Evolutionary conservation across 2,797 vertebrate species (phyloP), one percentile per base, ranked within the genome.

Genomic region (Phalanger gymnotis): DNA sequence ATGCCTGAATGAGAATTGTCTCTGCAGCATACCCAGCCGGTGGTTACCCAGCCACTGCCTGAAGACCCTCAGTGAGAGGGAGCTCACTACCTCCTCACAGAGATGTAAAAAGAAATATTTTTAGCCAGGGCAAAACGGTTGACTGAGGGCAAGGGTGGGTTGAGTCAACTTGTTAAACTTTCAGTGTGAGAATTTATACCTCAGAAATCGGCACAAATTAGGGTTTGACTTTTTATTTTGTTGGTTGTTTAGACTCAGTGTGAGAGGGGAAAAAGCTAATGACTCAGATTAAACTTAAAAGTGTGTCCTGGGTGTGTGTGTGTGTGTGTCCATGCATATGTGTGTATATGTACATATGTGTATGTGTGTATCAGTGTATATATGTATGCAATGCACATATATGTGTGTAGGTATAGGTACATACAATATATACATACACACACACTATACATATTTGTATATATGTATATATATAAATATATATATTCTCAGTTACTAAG

Each of bases 311-410:
- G 34, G 14, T 34, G 5, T 61, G 13, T 61, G 0, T 34, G 11
- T 34, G 31, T 14, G 1, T 12, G 13, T 31, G 5, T 0, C 0
- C 11, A 3, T 58, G 6, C 27, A 27, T 6, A 27, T 31, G 10
- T 66, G 3, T 66, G 14, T 54, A 16, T 54, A 19, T 54, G 3
- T 54, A 57, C 2, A 30, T 27, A 57, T 28, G 12, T 30, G 30
- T 11, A 11, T 58, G 28, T 58, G 11, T 12, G 5, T n/a, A n/a
- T n/a, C n/a, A n/a, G 54, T 54, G 11, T 28, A 28, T 14, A 34
- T 28, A 13, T 34, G 4, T 34, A 13, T 61, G 28, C 28, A 61
- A 34, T 61, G 13, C 31, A 61, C 12, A 34, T 34, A 34, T 40
- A 4, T 22, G 1, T 40, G 34, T 66, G 1, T 66, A n/a, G 7